Evolutionary conservation across 2,888 invertebrate species (phyloP).

Genomic region (Rhogogaster chlorosoma): DNA sequence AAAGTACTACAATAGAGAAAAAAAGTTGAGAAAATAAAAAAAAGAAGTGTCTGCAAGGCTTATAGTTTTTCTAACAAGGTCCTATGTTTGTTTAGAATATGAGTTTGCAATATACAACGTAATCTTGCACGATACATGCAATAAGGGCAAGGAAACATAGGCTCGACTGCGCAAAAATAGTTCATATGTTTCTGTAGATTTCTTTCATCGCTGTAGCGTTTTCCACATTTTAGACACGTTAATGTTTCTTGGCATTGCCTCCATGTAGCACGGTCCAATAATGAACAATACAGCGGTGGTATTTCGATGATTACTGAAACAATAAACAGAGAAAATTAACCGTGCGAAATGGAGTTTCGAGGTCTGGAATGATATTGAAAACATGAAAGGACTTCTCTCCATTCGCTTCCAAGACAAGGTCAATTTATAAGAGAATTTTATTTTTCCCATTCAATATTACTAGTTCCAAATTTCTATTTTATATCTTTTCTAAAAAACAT

Average conservation of each 20-base stretch:
- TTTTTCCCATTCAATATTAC: constrained; percentile 1
- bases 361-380: neutral
- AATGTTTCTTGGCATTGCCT: constrained; percentile 42
- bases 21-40: neutral
- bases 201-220: constrained; percentile 38
- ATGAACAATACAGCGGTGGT: constrained; percentile 37
- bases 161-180: constrained; percentile 78
- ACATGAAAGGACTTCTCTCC: neutral
- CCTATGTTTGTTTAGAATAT: constrained; percentile 26
- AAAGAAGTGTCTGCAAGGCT: neutral
- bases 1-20: neutral
- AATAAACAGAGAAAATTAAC: constrained; percentile 22
- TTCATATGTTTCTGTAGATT: constrained; percentile 75
- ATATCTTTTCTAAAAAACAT: neutral
- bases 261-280: constrained; percentile 44
- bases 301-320: constrained; percentile 43
- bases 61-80: neutral
- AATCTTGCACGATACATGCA: constrained; percentile 64
- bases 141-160: constrained; percentile 77
- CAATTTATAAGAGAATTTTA: constrained; percentile 11
- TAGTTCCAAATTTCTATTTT: neutral
- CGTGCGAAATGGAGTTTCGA: neutral
- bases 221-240: constrained; percentile 40
- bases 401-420: neutral
- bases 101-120: constrained; percentile 63